phyloP scores from a whole-genome alignment of 2,113 vertebrate species.

The Grammomys dolichurus region DNA sequence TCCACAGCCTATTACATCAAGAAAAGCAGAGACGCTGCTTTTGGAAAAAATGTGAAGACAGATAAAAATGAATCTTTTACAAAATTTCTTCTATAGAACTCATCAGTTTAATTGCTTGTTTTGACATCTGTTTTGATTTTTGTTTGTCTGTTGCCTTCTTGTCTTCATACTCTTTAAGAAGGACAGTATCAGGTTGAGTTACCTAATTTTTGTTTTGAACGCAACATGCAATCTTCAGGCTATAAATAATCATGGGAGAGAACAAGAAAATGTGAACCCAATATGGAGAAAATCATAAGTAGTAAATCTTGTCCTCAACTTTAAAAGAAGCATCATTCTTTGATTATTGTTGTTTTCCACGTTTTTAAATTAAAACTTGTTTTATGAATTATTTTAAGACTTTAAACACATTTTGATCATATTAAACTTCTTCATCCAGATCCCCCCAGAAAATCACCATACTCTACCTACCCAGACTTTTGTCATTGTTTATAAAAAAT shows the following conservation, averaged over 20 bases:
- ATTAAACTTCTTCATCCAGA: neutral
- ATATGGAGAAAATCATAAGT: neutral
- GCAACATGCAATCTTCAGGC: neutral
- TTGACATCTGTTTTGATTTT: neutral
- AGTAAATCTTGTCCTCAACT: neutral
- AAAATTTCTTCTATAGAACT: constrained; percentile 17
- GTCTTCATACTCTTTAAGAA: constrained; percentile 16
- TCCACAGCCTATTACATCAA: neutral
- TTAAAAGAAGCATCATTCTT: neutral
- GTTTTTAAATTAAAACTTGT: neutral
- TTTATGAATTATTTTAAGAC: neutral
- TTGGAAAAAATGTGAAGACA: neutral
- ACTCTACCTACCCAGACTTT: neutral
- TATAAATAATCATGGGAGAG: constrained; percentile 16
- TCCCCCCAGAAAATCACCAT: neutral
- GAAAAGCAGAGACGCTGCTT: neutral
- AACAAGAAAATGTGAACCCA: neutral
- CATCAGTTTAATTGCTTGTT: neutral
- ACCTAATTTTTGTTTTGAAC: neutral
- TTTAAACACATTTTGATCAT: neutral
- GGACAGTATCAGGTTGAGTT: neutral
- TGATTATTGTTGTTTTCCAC: neutral
- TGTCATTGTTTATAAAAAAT: neutral
- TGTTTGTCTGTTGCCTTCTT: neutral
- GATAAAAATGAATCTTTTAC: neutral